Evolutionary conservation across 2,797 vertebrate species (phyloP).

Genomic region (Lophius americanus): DNA sequence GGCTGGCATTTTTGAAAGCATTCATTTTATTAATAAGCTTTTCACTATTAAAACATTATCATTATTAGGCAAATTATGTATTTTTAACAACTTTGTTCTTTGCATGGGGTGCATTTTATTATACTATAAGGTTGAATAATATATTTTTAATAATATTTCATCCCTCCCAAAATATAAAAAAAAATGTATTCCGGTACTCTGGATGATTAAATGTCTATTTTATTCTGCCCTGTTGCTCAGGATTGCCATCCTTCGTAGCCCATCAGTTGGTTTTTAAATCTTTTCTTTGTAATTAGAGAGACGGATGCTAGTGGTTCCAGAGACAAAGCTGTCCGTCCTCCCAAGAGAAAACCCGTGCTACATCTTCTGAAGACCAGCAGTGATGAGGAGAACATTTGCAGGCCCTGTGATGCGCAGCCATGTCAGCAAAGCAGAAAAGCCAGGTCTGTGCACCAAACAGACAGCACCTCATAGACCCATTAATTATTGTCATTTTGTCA

Average conservation of each 20-base stretch:
- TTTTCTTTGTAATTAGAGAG: constrained; percentile 13
- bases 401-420: not conserved
- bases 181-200: not conserved
- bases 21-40: not conserved
- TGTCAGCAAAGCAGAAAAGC: constrained; percentile 17
- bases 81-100: too few relatives aligned
- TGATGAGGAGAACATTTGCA: constrained; percentile 34
- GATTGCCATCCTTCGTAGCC: not conserved
- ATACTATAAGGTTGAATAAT: not conserved
- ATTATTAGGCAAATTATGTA: too few relatives aligned
- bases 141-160: not conserved
- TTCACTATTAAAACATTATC: not conserved
- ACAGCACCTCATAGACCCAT: not conserved
- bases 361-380: constrained; percentile 17
- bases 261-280: not conserved
- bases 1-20: not conserved
- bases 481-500: not conserved
- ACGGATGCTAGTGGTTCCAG: not conserved
- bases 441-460: constrained; percentile 39
- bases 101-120: too few relatives aligned
- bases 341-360: constrained; percentile 12
- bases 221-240: not conserved
- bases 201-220: not conserved
- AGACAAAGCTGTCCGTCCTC: not conserved
- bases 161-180: not conserved